These are phyloP conservation scores for Rousettus leschenaultii DNA, from an alignment of 2,113 vertebrate species.

Conservation along the genomic window DNA sequence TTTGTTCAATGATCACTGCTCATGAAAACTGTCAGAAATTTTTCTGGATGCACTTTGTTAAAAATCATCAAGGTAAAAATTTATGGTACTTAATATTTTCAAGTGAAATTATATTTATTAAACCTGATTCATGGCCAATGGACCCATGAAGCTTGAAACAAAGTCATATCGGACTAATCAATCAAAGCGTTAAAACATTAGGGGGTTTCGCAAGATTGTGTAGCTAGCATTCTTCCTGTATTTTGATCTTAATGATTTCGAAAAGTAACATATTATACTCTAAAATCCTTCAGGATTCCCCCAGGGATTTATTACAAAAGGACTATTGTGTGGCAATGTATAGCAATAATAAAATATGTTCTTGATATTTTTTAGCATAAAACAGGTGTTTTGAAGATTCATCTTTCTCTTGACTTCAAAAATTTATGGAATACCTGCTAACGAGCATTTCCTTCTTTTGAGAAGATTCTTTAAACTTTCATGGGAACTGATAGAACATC, in stretches of 20 bases:
- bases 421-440: neutral
- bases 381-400: neutral
- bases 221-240: neutral
- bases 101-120: conserved; percentile 34
- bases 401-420: conserved; percentile 4
- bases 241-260: neutral
- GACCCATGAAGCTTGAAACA: conserved; percentile 14
- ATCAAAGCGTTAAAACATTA: conserved; percentile 27
- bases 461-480: conserved; percentile 15
- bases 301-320: neutral
- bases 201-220: neutral
- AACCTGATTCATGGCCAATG: conserved; percentile 41
- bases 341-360: neutral
- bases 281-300: neutral
- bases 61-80: conserved; percentile 25
- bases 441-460: neutral
- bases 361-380: neutral
- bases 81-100: conserved; percentile 50
- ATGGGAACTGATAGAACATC: neutral
- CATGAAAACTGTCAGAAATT: conserved; percentile 18
- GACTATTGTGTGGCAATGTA: neutral
- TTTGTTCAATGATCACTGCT: neutral
- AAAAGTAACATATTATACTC: neutral
- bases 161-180: conserved; percentile 24
- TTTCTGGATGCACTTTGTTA: conserved; percentile 27